phyloP scores from a whole-genome alignment of 2,888 invertebrate species.

The Leptopterna dolabrata region DNA sequence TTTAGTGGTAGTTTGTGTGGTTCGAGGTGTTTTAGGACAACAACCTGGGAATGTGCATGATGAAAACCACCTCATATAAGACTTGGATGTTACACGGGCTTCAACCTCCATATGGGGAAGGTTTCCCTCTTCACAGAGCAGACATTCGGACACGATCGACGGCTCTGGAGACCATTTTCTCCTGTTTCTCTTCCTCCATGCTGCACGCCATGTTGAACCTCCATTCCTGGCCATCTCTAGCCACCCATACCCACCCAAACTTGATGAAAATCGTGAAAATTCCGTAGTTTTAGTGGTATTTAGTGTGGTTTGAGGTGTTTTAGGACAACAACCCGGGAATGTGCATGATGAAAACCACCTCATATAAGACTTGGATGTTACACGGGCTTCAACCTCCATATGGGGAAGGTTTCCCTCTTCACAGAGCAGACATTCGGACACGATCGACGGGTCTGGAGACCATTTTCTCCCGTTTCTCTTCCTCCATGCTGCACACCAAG shows the following conservation, averaged over 20 bases:
- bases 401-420: neutral
- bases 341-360: too few relatives aligned
- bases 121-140: neutral
- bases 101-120: neutral
- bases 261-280: too few relatives aligned
- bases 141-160: conserved; percentile 1
- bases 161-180: neutral
- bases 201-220: neutral
- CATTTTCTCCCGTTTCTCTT: conserved; percentile 1
- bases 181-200: neutral
- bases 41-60: too few relatives aligned
- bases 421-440: neutral
- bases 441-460: neutral
- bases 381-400: neutral
- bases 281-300: too few relatives aligned
- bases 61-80: too few relatives aligned
- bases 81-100: neutral
- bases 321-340: too few relatives aligned
- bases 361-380: too few relatives aligned
- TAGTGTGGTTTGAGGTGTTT: too few relatives aligned
- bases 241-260: too few relatives aligned
- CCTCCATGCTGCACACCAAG: neutral
- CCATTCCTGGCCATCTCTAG: too few relatives aligned
- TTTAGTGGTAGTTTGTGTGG: too few relatives aligned
- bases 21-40: too few relatives aligned